Evolutionary conservation across 2,888 invertebrate species (phyloP).

Genomic region (Sthenelais limicola): DNA sequence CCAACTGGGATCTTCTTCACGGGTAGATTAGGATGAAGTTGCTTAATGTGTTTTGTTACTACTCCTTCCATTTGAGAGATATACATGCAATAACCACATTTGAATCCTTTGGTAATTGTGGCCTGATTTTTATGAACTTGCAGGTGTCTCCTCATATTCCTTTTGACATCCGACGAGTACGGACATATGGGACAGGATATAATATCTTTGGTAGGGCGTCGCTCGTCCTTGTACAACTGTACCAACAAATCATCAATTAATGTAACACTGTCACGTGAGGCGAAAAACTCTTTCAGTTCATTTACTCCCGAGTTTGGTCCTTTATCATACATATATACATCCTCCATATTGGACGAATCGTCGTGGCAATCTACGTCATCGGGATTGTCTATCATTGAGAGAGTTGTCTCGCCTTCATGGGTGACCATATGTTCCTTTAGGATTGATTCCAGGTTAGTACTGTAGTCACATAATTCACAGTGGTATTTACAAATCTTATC

Average conservation of each 20-base stretch:
- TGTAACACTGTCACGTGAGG: neutral
- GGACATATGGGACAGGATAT: conserved; percentile 28
- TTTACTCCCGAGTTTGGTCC: too few relatives aligned
- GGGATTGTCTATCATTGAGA: neutral
- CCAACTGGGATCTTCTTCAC: conserved; percentile 26
- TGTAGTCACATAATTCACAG: conserved; percentile 40
- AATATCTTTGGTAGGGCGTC: conserved; percentile 8
- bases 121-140: conserved; percentile 29
- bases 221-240: conserved; percentile 1
- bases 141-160: conserved; percentile 18
- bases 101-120: conserved; percentile 26
- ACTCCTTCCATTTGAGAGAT: conserved; percentile 1
- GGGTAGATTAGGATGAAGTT: conserved; percentile 10
- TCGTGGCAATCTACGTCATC: too few relatives aligned
- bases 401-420: conserved; percentile 25
- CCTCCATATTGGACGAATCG: too few relatives aligned
- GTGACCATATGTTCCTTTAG: conserved; percentile 17
- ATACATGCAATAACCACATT: conserved; percentile 32
- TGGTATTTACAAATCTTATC: conserved; percentile 26
- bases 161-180: conserved; percentile 16
- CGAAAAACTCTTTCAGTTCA: too few relatives aligned
- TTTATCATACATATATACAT: too few relatives aligned
- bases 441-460: conserved; percentile 34
- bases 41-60: conserved; percentile 16
- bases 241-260: conserved; percentile 7